Conservation (phyloP, 1,140 invertebrate genomes). For the Drosophila dunni region DNA sequence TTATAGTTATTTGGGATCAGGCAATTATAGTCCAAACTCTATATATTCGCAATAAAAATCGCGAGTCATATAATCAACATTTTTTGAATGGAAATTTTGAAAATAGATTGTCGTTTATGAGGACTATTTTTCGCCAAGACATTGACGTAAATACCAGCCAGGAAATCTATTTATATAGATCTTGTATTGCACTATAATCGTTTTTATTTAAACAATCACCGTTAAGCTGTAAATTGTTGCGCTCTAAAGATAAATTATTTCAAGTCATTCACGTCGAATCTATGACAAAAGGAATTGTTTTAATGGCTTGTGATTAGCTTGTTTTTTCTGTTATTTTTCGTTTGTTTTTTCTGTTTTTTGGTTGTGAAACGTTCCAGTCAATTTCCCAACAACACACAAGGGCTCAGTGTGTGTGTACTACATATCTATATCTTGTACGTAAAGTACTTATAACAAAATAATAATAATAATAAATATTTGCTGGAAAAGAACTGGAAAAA, state of each 20-base stretch:
- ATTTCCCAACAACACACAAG: constrained; percentile 11
- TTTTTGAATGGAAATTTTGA: constrained; percentile 22
- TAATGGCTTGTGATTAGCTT: constrained; percentile 48
- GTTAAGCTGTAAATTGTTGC: constrained; percentile 65
- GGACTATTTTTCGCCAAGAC: constrained; percentile 5
- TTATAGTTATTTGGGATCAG: too few relatives aligned
- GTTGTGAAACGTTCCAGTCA: constrained; percentile 8
- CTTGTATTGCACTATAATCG: constrained; percentile 56
- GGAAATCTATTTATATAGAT: constrained; percentile 24
- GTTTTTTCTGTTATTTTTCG: not conserved
- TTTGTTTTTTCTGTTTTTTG: constrained; percentile 2
- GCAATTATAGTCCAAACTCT: too few relatives aligned
- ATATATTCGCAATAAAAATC: too few relatives aligned
- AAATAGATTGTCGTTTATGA: constrained; percentile 10
- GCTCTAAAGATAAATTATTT: constrained; percentile 67
- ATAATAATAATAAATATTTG: constrained; percentile 35
- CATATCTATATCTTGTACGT: constrained; percentile 22
- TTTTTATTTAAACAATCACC: constrained; percentile 76
- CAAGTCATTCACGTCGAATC: constrained; percentile 47
- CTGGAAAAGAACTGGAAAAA: constrained; percentile 26
- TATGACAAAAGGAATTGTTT: constrained; percentile 52
- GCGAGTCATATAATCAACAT: not conserved
- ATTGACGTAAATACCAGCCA: constrained; percentile 23
- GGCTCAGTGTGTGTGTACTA: not conserved
- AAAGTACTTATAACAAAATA: constrained; percentile 39